phyloP scores from a whole-genome alignment of 1,140 invertebrate species.

The Vollenhovia emeryi region DNA sequence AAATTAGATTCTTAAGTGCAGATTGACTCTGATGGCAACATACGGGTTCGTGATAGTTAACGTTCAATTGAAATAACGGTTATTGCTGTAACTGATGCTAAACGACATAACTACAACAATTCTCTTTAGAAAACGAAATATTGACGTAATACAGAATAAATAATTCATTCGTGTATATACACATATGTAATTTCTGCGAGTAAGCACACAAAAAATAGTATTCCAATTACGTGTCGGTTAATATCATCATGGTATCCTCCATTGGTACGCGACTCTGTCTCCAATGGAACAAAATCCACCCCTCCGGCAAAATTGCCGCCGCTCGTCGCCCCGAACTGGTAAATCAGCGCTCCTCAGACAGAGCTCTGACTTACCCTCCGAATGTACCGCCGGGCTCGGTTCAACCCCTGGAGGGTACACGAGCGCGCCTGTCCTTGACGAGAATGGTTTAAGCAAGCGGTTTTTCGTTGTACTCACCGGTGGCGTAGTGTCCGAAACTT shows the following conservation, averaged over 20 bases:
- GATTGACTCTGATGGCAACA: neutral
- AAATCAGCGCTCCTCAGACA: constrained; percentile 57
- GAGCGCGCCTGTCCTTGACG: constrained; percentile 23
- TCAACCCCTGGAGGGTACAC: constrained; percentile 44
- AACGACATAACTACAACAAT: neutral
- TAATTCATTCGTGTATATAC: neutral
- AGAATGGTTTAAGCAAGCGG: constrained; percentile 22
- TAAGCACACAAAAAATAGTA: neutral
- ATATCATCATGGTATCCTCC: constrained; percentile 1
- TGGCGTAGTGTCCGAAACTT: constrained; percentile 90
- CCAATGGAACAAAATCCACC: neutral
- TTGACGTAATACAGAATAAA: neutral
- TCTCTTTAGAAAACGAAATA: neutral
- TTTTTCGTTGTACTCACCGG: constrained; percentile 87
- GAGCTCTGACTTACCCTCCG: constrained; percentile 65
- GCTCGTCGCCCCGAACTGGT: constrained; percentile 32
- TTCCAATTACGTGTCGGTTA: neutral
- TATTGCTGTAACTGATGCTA: neutral
- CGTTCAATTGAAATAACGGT: neutral
- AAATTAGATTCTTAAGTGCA: constrained; percentile 11
- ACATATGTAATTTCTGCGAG: neutral
- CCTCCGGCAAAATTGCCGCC: neutral
- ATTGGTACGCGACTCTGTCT: constrained; percentile 25
- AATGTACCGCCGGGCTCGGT: neutral
- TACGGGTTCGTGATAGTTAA: neutral